Evolutionary conservation across 2,797 vertebrate genomes (phyloP).

Genomic region (Neosilurus mollespiculum): DNA sequence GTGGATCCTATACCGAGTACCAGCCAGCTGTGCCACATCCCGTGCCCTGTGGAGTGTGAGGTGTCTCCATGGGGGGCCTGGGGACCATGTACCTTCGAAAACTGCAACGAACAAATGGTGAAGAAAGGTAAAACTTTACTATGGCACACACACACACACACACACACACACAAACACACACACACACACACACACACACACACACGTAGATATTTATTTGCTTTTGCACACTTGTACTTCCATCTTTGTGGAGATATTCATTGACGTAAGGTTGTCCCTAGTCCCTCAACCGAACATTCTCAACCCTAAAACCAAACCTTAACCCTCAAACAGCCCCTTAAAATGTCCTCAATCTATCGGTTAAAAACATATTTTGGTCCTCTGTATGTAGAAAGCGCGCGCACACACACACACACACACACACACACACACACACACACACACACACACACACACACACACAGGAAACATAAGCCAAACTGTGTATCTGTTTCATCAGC

Average conservation of each 20-base stretch:
- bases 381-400: too few relatives aligned
- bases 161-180: not conserved
- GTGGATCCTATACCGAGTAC: conserved; percentile 79
- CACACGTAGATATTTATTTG: too few relatives aligned
- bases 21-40: conserved; percentile 89
- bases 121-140: conserved; percentile 85
- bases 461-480: not conserved
- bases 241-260: too few relatives aligned
- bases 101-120: conserved; percentile 85
- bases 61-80: conserved; percentile 92
- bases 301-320: too few relatives aligned
- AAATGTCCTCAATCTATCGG: too few relatives aligned
- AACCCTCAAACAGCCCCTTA: too few relatives aligned
- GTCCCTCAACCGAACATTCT: too few relatives aligned
- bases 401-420: not conserved
- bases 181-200: not conserved
- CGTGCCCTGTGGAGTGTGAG: conserved; percentile 90
- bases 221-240: too few relatives aligned
- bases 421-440: not conserved
- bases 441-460: not conserved
- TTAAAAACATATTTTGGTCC: too few relatives aligned
- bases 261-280: too few relatives aligned
- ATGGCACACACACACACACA: not conserved
- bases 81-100: conserved; percentile 95
- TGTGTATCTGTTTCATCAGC: not conserved